Percentiles rank a stretch among this genome's conserved stretches.
Evolutionary conservation across 1,140 invertebrate genomes (phyloP).

Genomic region (Drosophila sp.): DNA sequence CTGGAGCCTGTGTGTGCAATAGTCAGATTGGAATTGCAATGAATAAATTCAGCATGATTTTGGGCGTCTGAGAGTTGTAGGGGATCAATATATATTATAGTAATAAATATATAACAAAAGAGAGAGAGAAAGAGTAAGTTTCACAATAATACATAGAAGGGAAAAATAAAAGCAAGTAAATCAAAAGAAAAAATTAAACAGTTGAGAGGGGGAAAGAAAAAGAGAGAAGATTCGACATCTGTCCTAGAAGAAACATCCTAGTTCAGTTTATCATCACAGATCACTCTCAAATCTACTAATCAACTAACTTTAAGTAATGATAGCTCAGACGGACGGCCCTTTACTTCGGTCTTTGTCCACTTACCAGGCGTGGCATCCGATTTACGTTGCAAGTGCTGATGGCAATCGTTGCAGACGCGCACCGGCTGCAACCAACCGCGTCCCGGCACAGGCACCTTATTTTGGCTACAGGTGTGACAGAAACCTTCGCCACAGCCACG

Average conservation of each 20-base stretch:
- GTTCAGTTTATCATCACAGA: no score
- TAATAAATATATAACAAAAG: conserved; percentile 1
- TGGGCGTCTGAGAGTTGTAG: conserved; percentile 25
- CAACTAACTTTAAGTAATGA: no score
- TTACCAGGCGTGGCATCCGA: conserved; percentile 72
- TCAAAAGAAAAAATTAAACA: no score
- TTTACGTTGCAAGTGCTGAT: conserved; percentile 72
- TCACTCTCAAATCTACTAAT: no score
- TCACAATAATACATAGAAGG: background rate
- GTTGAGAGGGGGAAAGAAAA: no score
- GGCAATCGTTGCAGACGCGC: conserved; percentile 88
- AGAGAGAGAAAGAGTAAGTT: background rate
- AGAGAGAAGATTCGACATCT: no score
- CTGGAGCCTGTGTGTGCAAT: conserved; percentile 46
- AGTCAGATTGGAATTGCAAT: conserved; percentile 49
- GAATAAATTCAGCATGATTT: conserved; percentile 39
- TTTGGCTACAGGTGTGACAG: conserved; percentile 87
- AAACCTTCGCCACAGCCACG: conserved; percentile 90
- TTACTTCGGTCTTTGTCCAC: background rate
- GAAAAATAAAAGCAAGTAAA: no score
- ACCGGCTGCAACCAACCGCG: conserved; percentile 88
- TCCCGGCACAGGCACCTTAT: conserved; percentile 86
- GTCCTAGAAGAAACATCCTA: no score
- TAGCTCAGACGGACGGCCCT: no score
- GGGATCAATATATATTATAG: background rate